A percentile compares a stretch with the other conserved stretches of the same genome.
Conservation (phyloP, 2,113 vertebrate species). For the Amphiprion ocellaris region DNA sequence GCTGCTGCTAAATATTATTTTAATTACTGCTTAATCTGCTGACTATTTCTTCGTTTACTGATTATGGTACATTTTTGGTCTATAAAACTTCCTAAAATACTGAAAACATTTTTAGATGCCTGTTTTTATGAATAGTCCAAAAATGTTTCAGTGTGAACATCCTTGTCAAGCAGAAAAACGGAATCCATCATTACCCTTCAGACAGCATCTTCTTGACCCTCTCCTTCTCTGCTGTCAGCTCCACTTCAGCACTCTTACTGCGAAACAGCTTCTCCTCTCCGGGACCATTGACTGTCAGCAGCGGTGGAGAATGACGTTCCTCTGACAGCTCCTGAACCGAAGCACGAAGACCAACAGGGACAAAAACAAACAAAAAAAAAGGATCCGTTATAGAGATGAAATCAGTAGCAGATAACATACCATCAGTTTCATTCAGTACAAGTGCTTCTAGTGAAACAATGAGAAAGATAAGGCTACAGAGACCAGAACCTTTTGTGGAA, state of each 20-base stretch:
- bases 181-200: constrained; percentile 86
- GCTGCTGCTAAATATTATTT: no score
- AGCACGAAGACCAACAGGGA: neutral
- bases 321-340: constrained; percentile 77
- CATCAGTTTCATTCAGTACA: neutral
- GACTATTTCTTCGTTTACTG: no score
- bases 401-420: neutral
- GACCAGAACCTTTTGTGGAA: neutral
- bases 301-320: constrained; percentile 81
- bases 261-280: constrained; percentile 94
- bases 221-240: constrained; percentile 89
- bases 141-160: neutral
- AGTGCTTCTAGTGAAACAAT: neutral
- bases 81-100: neutral
- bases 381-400: neutral
- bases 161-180: neutral
- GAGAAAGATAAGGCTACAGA: neutral
- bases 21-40: neutral
- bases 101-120: neutral
- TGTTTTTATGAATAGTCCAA: no score
- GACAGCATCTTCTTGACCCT: constrained; percentile 96
- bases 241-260: constrained; percentile 93
- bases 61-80: no score
- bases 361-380: constrained; percentile 5
- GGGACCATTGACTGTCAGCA: constrained; percentile 89